Evolutionary conservation across 2,888 invertebrate species (phyloP).

Genomic region (Drosophila suboccidentalis): DNA sequence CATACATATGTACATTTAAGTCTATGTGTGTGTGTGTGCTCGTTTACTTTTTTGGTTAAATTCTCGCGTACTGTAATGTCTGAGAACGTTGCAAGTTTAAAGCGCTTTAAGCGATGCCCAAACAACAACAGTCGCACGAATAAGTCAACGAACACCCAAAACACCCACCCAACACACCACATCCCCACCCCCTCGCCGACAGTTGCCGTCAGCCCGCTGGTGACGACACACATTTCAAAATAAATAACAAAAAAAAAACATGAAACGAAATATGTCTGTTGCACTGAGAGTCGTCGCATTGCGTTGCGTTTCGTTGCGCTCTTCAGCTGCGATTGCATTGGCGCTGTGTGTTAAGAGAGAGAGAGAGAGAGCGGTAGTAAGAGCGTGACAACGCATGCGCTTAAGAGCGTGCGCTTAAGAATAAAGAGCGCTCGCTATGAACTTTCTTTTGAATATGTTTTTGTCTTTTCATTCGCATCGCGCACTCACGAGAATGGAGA

Average conservation of each 20-base stretch:
- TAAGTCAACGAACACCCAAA: slow-evolving; percentile 11
- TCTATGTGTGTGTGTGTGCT: slow-evolving; percentile 12
- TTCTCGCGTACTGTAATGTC: slow-evolving; percentile 31
- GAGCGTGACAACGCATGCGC: slow-evolving; percentile 14
- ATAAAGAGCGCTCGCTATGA: slow-evolving; percentile 52
- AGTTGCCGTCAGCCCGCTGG: slow-evolving; percentile 42
- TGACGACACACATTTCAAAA: slow-evolving; percentile 78
- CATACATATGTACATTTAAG: slow-evolving; percentile 11
- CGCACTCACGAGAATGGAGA: slow-evolving; percentile 48
- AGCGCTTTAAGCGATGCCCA: slow-evolving; percentile 57
- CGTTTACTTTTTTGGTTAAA: slow-evolving; percentile 28
- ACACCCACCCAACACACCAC: slow-evolving; percentile 12
- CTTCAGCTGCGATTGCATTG: slow-evolving; percentile 33
- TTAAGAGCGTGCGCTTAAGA: slow-evolving; percentile 26
- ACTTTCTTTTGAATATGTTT: slow-evolving; percentile 76
- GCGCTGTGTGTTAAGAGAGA: slow-evolving; percentile 25
- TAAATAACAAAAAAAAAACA: slow-evolving; percentile 30
- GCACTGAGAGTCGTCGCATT: slow-evolving; percentile 36
- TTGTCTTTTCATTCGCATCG: slow-evolving; percentile 63
- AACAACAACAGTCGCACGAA: slow-evolving; percentile 17
- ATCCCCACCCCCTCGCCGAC: slow-evolving; percentile 2
- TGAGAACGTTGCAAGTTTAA: slow-evolving; percentile 66
- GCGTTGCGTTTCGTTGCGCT: slow-evolving; percentile 13
- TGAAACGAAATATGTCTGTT: slow-evolving; percentile 44
- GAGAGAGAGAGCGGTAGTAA: slow-evolving; percentile 34